Evolutionary conservation across 2,797 vertebrate genomes (phyloP), one percentile per base, ranked within the genome.

Genomic region (Falco columbarius): DNA sequence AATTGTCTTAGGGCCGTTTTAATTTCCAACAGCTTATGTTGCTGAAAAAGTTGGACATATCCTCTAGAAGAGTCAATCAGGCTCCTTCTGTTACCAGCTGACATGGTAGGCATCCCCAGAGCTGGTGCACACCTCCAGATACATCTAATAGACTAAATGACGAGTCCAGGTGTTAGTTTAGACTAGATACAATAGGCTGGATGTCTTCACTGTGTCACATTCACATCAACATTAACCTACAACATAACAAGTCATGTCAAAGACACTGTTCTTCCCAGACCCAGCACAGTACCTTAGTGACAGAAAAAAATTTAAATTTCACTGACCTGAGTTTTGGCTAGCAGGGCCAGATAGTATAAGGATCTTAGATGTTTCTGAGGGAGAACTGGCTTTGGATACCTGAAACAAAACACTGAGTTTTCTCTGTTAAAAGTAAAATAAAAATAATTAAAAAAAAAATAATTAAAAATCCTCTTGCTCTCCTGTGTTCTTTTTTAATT

Each of bases 61-160:
- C 9, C 27, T 72, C 30, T 27, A n/a, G 23, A 86, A 66, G 5
- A 62, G 22, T 2, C 0, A 0, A 5, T 38, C 32, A 74, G 32
- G 22, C 5, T 84, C 34, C 11, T 63, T 51, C 40, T 85, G 19
- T 61, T 42, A 23, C 17, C 34, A 55, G 10, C 13, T 62, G 59
- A 14, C 15, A 27, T 3, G 10, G 18, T 18, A 65, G 49, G 15
- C 40, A 54, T 10, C 21, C 30, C 11, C 68, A 70, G 49, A 79
- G 10, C 8, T 71, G n/a, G 14, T 27, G 17, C 20, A 2, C 8
- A 19, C 12, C 27, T 77, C 22, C 56, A 81, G 26, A 61, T 49
- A 75, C 1, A n/a, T 24, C 6, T 24, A 26, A 3, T 1, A 42
- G 34, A 51, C 27, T 19, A n/a, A 70, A 7, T 4, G 22, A 6